Evolutionary conservation across 2,113 vertebrate genomes (phyloP).

Genomic region (Nyctibius bracteatus): DNA sequence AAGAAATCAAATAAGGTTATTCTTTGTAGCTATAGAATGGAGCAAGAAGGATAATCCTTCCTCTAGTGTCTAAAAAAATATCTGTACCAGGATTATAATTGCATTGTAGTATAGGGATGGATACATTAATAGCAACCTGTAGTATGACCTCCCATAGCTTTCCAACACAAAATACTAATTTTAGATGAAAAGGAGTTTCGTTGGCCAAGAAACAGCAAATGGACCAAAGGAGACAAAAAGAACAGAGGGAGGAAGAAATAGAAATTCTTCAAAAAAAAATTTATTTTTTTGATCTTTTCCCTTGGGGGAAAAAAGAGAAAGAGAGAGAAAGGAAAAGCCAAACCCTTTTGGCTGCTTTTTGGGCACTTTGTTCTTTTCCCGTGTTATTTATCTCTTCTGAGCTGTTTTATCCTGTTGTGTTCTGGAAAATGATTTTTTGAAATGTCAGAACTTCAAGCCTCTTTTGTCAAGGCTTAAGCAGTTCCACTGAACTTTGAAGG

Average conservation of each 20-base stretch:
- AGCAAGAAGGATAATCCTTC: background rate
- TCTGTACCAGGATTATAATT: background rate
- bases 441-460: slow-evolving; percentile 62
- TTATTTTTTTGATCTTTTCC: slow-evolving; percentile 27
- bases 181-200: slow-evolving; percentile 40
- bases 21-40: slow-evolving; percentile 1
- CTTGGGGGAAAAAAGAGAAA: background rate
- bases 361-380: slow-evolving; percentile 61
- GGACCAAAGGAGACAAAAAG: slow-evolving; percentile 32
- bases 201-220: background rate
- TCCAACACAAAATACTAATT: slow-evolving; percentile 18
- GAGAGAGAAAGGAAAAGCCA: background rate
- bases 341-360: slow-evolving; percentile 36
- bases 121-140: background rate
- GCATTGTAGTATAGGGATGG: background rate
- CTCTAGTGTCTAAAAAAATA: background rate
- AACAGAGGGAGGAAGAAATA: background rate
- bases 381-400: slow-evolving; percentile 44
- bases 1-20: background rate
- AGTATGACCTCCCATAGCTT: background rate
- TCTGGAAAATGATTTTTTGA: slow-evolving; percentile 64
- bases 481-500: slow-evolving; percentile 63
- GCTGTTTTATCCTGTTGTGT: slow-evolving; percentile 56
- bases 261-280: slow-evolving; percentile 2
- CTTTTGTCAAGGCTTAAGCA: slow-evolving; percentile 62